Evolutionary conservation across 2,797 vertebrate species (phyloP).

Genomic region (Malurus leucopterus): DNA sequence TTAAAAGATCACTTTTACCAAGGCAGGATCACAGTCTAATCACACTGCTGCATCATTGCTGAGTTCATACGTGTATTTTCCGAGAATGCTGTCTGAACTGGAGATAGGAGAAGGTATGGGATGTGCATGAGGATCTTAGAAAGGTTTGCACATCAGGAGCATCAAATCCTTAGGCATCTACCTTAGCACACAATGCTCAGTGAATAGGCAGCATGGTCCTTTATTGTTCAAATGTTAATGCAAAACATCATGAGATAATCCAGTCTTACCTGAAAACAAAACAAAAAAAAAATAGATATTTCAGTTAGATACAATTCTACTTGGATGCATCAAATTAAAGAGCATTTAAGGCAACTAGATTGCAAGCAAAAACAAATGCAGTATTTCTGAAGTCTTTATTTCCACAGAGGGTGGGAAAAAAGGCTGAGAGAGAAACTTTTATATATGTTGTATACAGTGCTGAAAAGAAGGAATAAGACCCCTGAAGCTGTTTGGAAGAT

Average conservation of each 20-base stretch:
- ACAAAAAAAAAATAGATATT: background rate
- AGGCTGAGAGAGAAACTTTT: background rate
- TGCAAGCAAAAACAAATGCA: background rate
- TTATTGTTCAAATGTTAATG: background rate
- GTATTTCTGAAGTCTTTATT: background rate
- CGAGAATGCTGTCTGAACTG: background rate
- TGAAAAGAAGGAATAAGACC: background rate
- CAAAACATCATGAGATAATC: background rate
- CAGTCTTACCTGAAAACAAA: background rate
- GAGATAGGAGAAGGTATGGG: background rate
- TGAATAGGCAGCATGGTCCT: background rate
- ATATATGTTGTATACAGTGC: background rate
- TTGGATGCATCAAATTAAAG: background rate
- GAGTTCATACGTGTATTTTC: background rate
- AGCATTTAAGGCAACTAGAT: background rate
- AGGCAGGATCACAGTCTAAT: background rate
- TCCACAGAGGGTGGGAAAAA: background rate
- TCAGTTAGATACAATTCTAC: background rate
- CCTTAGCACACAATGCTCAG: background rate
- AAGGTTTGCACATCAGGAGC: background rate
- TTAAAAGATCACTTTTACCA: background rate
- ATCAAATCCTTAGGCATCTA: background rate
- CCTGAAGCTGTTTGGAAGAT: background rate
- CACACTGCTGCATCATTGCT: background rate
- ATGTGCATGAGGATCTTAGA: background rate